Evolutionary conservation across 2,797 vertebrate species (phyloP), one percentile per base, ranked within the genome.

Genomic region (Dromococcyx pavoninus): DNA sequence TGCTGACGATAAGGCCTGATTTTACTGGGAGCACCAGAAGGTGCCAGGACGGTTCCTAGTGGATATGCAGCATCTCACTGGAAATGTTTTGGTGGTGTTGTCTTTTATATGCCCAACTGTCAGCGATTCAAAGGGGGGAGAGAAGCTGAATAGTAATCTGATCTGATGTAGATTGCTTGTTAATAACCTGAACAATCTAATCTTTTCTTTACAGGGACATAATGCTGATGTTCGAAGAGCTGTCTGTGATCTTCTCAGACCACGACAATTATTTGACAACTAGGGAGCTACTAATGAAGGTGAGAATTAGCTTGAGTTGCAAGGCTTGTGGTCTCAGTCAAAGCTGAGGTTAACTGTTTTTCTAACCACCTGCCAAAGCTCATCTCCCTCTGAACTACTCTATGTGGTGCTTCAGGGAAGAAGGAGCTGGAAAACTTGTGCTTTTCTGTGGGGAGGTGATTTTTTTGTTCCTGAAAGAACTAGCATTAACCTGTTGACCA

Each of bases 241-340:
- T 99, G 75, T 99, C 99, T 0, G 99, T 98, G 90, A 99, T 99
- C 95, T 99, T 99, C 97, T 99, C 99, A 0, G 99, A 99, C 90
- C 98, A 99, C 41, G 99, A 99, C 97, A 99, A 99, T 97, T 99
- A 99, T 73, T 93, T 99, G 97, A 99, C 99, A 85, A 99, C 98
- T 80, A 98, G 99, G 91, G 98, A 99, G 96, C 98, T 99, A 14
- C 98, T 99, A 54, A 99, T 99, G 99, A 99, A 98, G 98, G 99
- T 99, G 94, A 98, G 98, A 73, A 51, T 37, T 9, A 37, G 24
- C 22, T 32, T 10, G 35, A 73, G n/a, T 41, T 53, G 35, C 30
- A 24, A 53, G 32, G 44, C 60, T 61, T 39, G 19, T 27, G 16
- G 17, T 44, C 33, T 13, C 16, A 8, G 2, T 16, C 5, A 44